A percentile compares a stretch with the other conserved stretches of the same genome.
Evolutionary conservation across 2,888 invertebrate species (phyloP).

Genomic region (Eristalinus sepulchralis): DNA sequence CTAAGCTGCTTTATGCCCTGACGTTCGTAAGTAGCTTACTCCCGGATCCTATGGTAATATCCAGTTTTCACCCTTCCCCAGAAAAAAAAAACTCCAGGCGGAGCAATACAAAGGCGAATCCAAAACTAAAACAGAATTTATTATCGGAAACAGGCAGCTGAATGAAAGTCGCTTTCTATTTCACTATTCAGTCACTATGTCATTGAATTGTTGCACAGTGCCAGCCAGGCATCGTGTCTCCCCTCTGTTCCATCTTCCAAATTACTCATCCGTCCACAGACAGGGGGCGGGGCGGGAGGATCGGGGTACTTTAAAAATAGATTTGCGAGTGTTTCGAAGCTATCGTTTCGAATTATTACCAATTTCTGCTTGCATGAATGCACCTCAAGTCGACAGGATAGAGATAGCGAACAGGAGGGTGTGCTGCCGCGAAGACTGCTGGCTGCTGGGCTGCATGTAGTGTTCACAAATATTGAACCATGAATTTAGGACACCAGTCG

Average conservation of each 20-base stretch:
- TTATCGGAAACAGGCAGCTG: constrained; percentile 20
- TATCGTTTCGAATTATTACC: constrained; percentile 52
- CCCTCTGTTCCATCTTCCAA: neutral
- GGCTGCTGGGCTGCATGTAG: neutral
- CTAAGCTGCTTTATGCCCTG: constrained; percentile 13
- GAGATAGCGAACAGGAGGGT: neutral
- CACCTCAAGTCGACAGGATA: constrained; percentile 36
- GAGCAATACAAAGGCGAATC: constrained; percentile 10
- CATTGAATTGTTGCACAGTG: neutral
- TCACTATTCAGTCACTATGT: constrained; percentile 17
- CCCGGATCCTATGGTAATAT: constrained; percentile 13
- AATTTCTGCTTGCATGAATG: constrained; percentile 46
- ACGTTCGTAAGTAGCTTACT: constrained; percentile 27
- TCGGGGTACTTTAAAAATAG: constrained; percentile 41
- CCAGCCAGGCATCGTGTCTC: neutral
- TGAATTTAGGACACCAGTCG: constrained; percentile 11
- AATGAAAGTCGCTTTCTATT: neutral
- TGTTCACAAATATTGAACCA: neutral
- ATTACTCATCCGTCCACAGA: constrained; percentile 25
- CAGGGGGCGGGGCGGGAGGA: neutral
- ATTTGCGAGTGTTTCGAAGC: constrained; percentile 31
- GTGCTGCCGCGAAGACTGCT: neutral
- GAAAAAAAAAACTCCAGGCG: too few relatives aligned
- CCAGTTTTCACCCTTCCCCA: neutral
- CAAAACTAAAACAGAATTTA: constrained; percentile 25